Evolutionary conservation across 2,113 vertebrate genomes (phyloP), one percentile per base, ranked within the genome.

Genomic region (Amphiprion ocellaris): DNA sequence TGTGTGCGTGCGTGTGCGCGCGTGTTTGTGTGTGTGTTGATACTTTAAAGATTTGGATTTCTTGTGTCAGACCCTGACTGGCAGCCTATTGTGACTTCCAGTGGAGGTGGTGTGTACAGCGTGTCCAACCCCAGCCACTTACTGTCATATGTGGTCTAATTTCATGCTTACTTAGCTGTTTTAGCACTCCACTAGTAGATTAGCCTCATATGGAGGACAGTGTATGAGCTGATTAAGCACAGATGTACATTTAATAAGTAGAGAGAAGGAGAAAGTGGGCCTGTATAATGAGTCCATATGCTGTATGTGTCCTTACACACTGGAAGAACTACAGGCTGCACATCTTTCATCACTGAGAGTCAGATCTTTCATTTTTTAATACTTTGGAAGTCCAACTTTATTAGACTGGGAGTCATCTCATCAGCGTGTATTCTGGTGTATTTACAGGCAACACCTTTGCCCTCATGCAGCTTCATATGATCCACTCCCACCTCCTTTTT

Each of bases 81-180:
- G 44, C 52, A 41, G 4, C 41, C 62, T 58, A 2, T 52, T 66
- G 46, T 28, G 46, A 26, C 39, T 58, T 47, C 11, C 17, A 47
- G 7, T 74, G 8, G 15, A 6, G 16, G n/a, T 24, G 21, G 1
- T 19, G 0, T 23, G 23, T n/a, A 30, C 55, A 23, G 14, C 55
- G 47, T 21, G 4, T 28, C 5, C 24, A 28, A 33, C 33, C 47
- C 8, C 15, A 5, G 63, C 21, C 7, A 79, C 82, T 71, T 67
- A 74, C 26, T 30, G 24, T 78, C 37, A 67, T 12, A 10, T 64
- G 66, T 41, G 1, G 53, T 74, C 62, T 73, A 81, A 83, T 74
- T 83, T 77, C 61, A 79, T 37, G 28, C 79, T 61, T 67, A 79
- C 64, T 84, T 70, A 74, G 30, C 73, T 74, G 54, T 76, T 88